Base-by-base conservation (phyloP, 1,140 invertebrate species). In the Ceratitis capitata region DNA sequence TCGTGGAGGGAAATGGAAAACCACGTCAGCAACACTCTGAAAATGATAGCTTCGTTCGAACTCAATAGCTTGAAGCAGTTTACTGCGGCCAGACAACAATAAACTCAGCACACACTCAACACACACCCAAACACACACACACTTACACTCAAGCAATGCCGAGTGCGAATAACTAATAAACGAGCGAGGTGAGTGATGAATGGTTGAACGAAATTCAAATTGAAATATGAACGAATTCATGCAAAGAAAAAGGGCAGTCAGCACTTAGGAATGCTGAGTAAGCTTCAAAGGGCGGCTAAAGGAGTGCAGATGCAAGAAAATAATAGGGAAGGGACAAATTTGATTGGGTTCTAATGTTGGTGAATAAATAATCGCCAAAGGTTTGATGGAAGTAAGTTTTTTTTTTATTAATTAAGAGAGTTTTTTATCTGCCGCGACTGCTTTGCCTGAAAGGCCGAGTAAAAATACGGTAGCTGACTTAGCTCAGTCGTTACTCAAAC, bases 221-320 rank as follows among this genome's bases (percentile, higher is more conserved):
- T 45, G 42, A 78, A 78, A 78, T 78, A 78, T 78, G 69, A 78
- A 47, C 35, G 39, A n/a, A n/a, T n/a, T n/a, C n/a, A n/a, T n/a
- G n/a, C n/a, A n/a, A n/a, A n/a, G n/a, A 78, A 78, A 78, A 78
- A 78, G 69, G 69, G 10, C 19, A 23, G 39, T 78, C 39, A 78
- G 42, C 39, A 78, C 45, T 45, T 26, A 45, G 19, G 19, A 78
- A 78, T 78, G 39, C 35, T 23, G 69, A 78, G 19, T 69, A 39
- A 35, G 64, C 6, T 69, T n/a, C n/a, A n/a, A n/a, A n/a, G n/a
- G n/a, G n/a, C n/a, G n/a, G n/a, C n/a, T 39, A n/a, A 69, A 42
- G 64, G 10, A 39, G 35, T 61, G 26, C 32, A 7, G 39, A 12
- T 35, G 39, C 51, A 56, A 56, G 4, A 23, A 56, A 14, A n/a